Base-by-base conservation (phyloP, 2,797 vertebrate species). In the Scyliorhinus canicula region DNA sequence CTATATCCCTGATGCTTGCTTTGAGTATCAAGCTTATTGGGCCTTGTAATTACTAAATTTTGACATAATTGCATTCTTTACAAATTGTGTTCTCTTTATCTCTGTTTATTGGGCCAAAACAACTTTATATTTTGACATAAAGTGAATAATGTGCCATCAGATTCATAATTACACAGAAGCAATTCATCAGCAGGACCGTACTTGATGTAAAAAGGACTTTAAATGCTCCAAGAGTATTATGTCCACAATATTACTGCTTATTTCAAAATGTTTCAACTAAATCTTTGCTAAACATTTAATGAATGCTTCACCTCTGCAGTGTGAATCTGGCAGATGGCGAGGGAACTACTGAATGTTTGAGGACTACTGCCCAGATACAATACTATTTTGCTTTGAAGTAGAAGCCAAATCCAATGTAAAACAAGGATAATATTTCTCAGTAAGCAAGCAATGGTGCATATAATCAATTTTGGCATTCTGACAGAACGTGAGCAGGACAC, bases 341-440 rank as follows among this genome's bases (percentile, higher is more conserved):
- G 57, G 8, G 40, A 26, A 65, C n/a, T 40, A 47, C 21, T 24
- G 86, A 90, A 21, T n/a, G 19, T 26, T 60, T 14, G 40, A 1
- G 88, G 60, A 44, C 57, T 63, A 21, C 88, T 44, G 88, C 88
- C 57, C 60, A 91, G 88, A 65, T 63, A 63, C n/a, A 63, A n/a
- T 26, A n/a, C n/a, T 91, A 3, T 91, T 7, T 21, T 26, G 60
- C n/a, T 65, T 91, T 91, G n/a, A 65, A 65, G 40, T 91, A 24
- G 31, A 91, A 91, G 60, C 88, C 88, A 91, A 65, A 60, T 88
- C 31, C 52, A n/a, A 4, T 88, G 85, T 57, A 88, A 60, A 88
- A 88, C 55, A 88, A 88, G 19, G 12, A 86, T 86, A 14, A n/a
- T 35, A 88, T 19, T 88, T 88, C 85, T 88, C 52, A 57, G 52